Evolutionary conservation across 2,888 invertebrate species (phyloP).

Genomic region (Clivina fossor): DNA sequence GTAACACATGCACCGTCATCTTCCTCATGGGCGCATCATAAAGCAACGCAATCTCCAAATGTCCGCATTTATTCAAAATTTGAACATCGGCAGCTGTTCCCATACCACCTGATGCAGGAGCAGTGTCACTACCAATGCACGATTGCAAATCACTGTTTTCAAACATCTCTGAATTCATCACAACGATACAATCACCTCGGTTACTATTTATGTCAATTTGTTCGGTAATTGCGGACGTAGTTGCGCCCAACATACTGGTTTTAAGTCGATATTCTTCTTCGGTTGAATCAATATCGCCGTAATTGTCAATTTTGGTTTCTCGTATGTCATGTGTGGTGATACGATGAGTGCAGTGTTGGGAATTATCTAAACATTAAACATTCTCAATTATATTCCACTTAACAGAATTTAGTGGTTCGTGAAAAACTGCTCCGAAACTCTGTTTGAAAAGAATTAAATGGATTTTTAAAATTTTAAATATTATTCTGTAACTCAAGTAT

Average conservation of each 20-base stretch:
- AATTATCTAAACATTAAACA: too few species aligned
- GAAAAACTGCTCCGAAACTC: too few species aligned
- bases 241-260: too few species aligned
- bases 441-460: too few species aligned
- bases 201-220: slow-evolving; percentile 62
- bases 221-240: slow-evolving; percentile 36
- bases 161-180: slow-evolving; percentile 52
- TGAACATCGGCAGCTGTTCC: too few species aligned
- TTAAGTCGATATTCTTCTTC: too few species aligned
- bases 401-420: too few species aligned
- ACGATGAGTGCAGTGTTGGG: too few species aligned
- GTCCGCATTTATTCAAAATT: slow-evolving; percentile 65
- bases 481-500: too few species aligned
- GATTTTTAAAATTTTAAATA: too few species aligned
- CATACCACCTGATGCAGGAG: too few species aligned
- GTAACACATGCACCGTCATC: slow-evolving; percentile 90
- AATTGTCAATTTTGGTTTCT: slow-evolving; percentile 67
- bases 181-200: slow-evolving; percentile 67
- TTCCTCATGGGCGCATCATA: slow-evolving; percentile 90
- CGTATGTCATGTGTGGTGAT: slow-evolving; percentile 51
- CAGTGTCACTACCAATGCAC: slow-evolving; percentile 48
- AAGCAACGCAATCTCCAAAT: slow-evolving; percentile 82
- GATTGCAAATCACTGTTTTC: slow-evolving; percentile 47
- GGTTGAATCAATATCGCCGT: slow-evolving; percentile 46
- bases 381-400: too few species aligned